phyloP scores from a whole-genome alignment of 2,797 vertebrate genomes.

The Acanthurus tractus region DNA sequence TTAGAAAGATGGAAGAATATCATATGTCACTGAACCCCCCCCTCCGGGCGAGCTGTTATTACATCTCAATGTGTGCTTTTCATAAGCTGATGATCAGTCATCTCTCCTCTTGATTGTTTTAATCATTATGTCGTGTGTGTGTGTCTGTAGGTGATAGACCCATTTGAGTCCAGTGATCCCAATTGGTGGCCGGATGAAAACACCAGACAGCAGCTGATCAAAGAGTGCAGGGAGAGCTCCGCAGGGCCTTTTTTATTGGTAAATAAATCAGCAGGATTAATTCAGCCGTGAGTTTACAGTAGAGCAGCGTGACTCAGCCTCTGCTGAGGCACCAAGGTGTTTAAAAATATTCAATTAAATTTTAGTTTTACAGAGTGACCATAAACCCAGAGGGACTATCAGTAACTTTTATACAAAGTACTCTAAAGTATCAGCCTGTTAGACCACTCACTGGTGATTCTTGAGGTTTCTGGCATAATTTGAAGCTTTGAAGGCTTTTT shows the following conservation, averaged over 20 bases:
- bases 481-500: background rate
- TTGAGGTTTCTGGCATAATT: background rate
- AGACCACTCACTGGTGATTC: background rate
- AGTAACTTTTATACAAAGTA: too few relatives aligned
- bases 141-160: slow-evolving; percentile 83
- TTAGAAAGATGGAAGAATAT: slow-evolving; percentile 34
- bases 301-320: background rate
- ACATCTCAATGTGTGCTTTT: slow-evolving; percentile 34
- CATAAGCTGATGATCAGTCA: slow-evolving; percentile 7
- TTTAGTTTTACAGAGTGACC: background rate
- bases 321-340: background rate
- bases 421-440: background rate
- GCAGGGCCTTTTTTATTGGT: slow-evolving; percentile 88
- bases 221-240: slow-evolving; percentile 82
- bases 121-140: slow-evolving; percentile 20
- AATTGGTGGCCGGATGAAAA: slow-evolving; percentile 75
- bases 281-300: background rate
- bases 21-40: slow-evolving; percentile 16
- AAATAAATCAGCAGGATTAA: slow-evolving; percentile 24
- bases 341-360: background rate
- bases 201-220: slow-evolving; percentile 80
- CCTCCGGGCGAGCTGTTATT: slow-evolving; percentile 9
- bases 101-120: slow-evolving; percentile 4
- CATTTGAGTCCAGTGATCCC: slow-evolving; percentile 82
- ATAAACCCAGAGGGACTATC: background rate